These are phyloP conservation scores for Coregonus sp. DNA, from an alignment of 2,797 vertebrate genomes.

Conservation along the genomic window DNA sequence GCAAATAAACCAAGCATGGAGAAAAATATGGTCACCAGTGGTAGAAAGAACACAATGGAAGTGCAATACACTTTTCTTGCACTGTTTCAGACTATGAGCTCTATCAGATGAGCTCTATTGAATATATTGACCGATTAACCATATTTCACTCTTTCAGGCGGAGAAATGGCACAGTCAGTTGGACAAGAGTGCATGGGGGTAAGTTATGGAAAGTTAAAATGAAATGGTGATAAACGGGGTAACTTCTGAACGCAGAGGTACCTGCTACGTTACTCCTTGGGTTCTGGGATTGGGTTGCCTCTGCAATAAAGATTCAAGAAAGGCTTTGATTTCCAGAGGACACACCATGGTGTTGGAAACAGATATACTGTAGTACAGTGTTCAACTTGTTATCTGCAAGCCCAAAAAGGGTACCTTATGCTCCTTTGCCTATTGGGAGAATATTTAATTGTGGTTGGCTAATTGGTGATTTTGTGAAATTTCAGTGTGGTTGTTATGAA, in stretches of 20 bases:
- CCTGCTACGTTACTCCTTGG: slow-evolving; percentile 94
- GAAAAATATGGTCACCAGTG: slow-evolving; percentile 73
- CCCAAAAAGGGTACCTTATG: not conserved
- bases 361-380: not conserved
- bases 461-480: not conserved
- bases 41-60: slow-evolving; percentile 12
- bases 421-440: not conserved
- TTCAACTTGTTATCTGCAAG: too few relatives aligned
- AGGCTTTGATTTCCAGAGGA: slow-evolving; percentile 52
- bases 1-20: slow-evolving; percentile 75
- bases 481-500: not conserved
- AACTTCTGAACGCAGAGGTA: slow-evolving; percentile 81
- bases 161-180: slow-evolving; percentile 54
- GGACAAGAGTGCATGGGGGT: slow-evolving; percentile 31
- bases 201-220: slow-evolving; percentile 54
- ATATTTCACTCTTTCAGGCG: slow-evolving; percentile 74
- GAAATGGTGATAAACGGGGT: slow-evolving; percentile 53
- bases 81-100: slow-evolving; percentile 12
- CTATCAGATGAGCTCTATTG: slow-evolving; percentile 7
- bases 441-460: not conserved
- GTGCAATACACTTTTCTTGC: slow-evolving; percentile 11
- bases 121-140: slow-evolving; percentile 46
- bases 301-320: slow-evolving; percentile 94
- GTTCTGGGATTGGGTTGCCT: slow-evolving; percentile 96
- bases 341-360: not conserved